These are phyloP conservation scores for Ammospiza caudacuta DNA, from an alignment of 2,113 vertebrate species.

Conservation along the genomic window DNA sequence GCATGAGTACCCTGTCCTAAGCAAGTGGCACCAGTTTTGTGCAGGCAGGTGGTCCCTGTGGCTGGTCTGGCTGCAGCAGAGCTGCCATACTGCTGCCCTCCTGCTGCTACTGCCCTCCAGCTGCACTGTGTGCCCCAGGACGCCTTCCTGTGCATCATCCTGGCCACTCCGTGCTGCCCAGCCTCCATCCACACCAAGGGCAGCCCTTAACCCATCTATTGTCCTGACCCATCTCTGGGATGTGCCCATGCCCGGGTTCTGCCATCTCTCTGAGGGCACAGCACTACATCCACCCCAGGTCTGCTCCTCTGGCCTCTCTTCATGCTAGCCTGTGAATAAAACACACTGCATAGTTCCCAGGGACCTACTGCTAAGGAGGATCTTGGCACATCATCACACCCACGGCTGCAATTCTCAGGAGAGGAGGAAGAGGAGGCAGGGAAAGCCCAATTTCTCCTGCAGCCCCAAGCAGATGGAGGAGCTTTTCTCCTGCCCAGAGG, in stretches of 20 bases:
- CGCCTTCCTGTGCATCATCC: background rate
- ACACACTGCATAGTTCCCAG: background rate
- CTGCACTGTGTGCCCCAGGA: background rate
- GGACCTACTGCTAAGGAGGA: background rate
- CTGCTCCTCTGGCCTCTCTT: background rate
- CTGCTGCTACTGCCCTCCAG: background rate
- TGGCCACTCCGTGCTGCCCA: background rate
- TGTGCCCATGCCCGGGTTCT: background rate
- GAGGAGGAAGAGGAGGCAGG: background rate
- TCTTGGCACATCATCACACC: background rate
- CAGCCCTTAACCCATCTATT: background rate
- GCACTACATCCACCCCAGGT: background rate
- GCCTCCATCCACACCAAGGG: background rate
- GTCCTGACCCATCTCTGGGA: background rate
- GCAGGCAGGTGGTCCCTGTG: background rate
- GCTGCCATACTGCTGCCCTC: background rate
- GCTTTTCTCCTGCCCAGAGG: background rate
- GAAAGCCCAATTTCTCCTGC: background rate
- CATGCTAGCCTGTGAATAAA: background rate
- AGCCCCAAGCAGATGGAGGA: background rate
- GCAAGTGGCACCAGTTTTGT: background rate
- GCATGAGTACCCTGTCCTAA: background rate
- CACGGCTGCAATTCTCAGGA: background rate
- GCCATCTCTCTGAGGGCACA: background rate
- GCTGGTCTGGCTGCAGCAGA: background rate